Conservation (phyloP, 2,113 vertebrate genomes). For the Taurulus bubalis region DNA sequence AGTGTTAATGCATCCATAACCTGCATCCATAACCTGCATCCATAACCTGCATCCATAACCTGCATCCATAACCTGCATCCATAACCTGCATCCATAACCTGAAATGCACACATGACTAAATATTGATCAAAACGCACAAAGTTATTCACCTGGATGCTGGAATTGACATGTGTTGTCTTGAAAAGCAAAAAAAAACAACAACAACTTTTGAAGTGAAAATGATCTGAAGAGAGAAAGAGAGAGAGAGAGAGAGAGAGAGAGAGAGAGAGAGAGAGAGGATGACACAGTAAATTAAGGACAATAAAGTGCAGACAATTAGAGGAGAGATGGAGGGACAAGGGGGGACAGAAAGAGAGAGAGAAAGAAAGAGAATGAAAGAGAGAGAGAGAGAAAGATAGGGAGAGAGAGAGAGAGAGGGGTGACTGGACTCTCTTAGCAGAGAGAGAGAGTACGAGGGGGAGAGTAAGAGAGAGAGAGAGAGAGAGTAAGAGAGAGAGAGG, state of each 20-base stretch:
- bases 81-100: too few relatives aligned
- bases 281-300: neutral
- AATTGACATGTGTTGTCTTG: neutral
- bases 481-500: too few relatives aligned
- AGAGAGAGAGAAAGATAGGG: neutral
- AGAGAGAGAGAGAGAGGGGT: slow-evolving; percentile 9
- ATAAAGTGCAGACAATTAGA: neutral
- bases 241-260: neutral
- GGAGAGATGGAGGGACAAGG: neutral
- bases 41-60: too few relatives aligned
- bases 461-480: neutral
- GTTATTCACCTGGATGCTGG: neutral
- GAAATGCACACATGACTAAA: neutral
- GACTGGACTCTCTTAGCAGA: slow-evolving; percentile 38
- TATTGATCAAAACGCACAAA: neutral
- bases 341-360: neutral
- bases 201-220: neutral
- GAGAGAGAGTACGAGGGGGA: neutral
- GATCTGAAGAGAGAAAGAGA: neutral
- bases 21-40: too few relatives aligned
- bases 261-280: neutral
- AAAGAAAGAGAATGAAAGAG: neutral
- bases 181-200: neutral
- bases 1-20: too few relatives aligned
- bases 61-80: too few relatives aligned